These are phyloP conservation scores for Brachymystax lenok DNA, from an alignment of 2,797 vertebrate species.

Conservation along the genomic window DNA sequence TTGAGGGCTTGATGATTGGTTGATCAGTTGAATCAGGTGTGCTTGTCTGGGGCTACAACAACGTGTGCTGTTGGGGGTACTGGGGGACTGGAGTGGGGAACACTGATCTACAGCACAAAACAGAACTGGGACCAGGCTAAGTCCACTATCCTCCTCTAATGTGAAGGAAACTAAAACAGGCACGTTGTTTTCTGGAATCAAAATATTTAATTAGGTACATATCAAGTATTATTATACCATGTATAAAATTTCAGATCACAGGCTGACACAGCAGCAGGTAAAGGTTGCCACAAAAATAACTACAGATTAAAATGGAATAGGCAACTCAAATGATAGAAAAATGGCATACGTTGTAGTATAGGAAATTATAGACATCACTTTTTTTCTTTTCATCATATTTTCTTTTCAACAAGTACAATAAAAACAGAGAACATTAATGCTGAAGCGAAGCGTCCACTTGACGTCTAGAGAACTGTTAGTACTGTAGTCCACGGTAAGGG, in stretches of 20 bases:
- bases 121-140: too few relatives aligned
- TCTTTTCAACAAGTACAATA: constrained; percentile 83
- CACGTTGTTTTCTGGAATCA: constrained; percentile 83
- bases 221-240: constrained; percentile 93
- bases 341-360: constrained; percentile 75
- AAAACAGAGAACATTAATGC: constrained; percentile 86
- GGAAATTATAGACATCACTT: constrained; percentile 64
- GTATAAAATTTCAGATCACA: constrained; percentile 99
- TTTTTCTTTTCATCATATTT: constrained; percentile 69
- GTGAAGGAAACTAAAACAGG: constrained; percentile 2
- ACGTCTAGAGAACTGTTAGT: constrained; percentile 90
- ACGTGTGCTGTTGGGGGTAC: too few relatives aligned
- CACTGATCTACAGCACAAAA: too few relatives aligned
- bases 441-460: constrained; percentile 91
- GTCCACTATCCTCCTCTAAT: neutral
- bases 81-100: too few relatives aligned
- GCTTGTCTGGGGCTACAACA: too few relatives aligned
- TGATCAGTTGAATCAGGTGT: too few relatives aligned
- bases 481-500: constrained; percentile 77
- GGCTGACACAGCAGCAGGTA: constrained; percentile 74
- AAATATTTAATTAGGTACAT: constrained; percentile 99
- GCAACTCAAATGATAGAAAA: constrained; percentile 84
- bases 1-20: too few relatives aligned
- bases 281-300: constrained; percentile 78
- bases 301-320: constrained; percentile 83